phyloP scores from a whole-genome alignment of 1,140 invertebrate species.

The Bombus ignitus region DNA sequence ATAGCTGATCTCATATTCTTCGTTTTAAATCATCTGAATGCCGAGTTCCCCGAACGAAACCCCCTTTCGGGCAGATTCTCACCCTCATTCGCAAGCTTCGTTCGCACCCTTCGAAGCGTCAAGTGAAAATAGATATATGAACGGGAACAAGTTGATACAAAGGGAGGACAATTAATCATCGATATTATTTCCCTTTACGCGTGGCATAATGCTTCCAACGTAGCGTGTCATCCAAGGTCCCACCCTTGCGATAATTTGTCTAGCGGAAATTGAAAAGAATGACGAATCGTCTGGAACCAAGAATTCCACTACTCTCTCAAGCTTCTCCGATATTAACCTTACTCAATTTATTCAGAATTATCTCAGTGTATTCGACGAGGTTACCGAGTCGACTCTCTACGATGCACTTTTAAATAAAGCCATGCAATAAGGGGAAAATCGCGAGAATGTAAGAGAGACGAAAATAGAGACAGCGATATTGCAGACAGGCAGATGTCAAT shows the following conservation, averaged over 20 bases:
- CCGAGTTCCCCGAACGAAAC: no score
- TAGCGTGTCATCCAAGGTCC: not conserved
- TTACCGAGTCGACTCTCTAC: not conserved
- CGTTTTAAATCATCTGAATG: no score
- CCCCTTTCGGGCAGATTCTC: not conserved
- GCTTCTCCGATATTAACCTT: not conserved
- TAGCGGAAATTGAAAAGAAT: not conserved
- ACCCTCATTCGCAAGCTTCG: not conserved
- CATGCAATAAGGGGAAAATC: not conserved
- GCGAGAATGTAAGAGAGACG: not conserved
- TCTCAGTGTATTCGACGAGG: not conserved
- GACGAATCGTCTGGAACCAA: not conserved
- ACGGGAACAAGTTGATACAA: not conserved
- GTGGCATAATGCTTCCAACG: not conserved
- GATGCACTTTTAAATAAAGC: not conserved
- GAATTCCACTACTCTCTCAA: no score
- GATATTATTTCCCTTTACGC: not conserved
- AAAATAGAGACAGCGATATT: not conserved
- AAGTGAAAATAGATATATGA: not conserved
- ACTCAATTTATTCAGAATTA: not conserved
- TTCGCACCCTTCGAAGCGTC: not conserved
- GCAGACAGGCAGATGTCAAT: constrained; percentile 59
- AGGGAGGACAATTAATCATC: constrained; percentile 16
- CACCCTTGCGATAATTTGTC: not conserved
- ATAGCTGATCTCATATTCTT: no score